Base-by-base conservation (phyloP, 2,113 vertebrate species). In the Upupa epops region DNA sequence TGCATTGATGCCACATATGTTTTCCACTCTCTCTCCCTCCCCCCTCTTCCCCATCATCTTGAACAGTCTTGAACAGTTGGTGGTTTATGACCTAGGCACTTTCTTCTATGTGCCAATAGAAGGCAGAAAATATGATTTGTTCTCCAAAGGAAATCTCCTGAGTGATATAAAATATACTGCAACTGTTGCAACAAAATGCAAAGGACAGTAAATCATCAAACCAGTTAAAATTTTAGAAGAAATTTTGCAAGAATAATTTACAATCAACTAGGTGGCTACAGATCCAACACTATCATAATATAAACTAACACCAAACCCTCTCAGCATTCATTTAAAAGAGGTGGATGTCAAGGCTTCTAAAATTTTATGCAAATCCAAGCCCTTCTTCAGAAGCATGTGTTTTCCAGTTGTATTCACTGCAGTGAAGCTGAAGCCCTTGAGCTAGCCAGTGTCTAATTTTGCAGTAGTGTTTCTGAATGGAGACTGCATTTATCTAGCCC, bases 51-150 rank as follows among this genome's bases (percentile, higher is more conserved):
- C n/a, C 19, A 58, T 37, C 88, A 95, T 88, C 58, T 91, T 78
- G 88, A 96, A 90, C 85, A 95, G 76, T 88, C 58, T 91, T 78
- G 88, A 96, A 90, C 85, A 95, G 76, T 49, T 86, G 88, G 79
- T 64, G 21, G 60, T 95, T 96, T 90, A 96, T 29, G 56, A 81
- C 76, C 72, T 54, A 80, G 69, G 20, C 21, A 86, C 60, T 88
- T 94, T 94, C 79, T 92, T 91, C 70, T 19, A 54, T 1, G 1
- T 34, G 12, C 45, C 78, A 86, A 58, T 68, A 65, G n/a, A 87
- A 95, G 69, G 34, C 24, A 90, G 14, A 93, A 90, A 92, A 90
- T 77, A 85, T 8, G 11, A 93, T 69, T 61, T 60, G 11, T 15
- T 74, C 37, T 73, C 48, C 83, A 83, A 80, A 83, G 56, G 21